Base-by-base conservation (phyloP, 2,113 vertebrate genomes). In the Etheostoma spectabile region DNA sequence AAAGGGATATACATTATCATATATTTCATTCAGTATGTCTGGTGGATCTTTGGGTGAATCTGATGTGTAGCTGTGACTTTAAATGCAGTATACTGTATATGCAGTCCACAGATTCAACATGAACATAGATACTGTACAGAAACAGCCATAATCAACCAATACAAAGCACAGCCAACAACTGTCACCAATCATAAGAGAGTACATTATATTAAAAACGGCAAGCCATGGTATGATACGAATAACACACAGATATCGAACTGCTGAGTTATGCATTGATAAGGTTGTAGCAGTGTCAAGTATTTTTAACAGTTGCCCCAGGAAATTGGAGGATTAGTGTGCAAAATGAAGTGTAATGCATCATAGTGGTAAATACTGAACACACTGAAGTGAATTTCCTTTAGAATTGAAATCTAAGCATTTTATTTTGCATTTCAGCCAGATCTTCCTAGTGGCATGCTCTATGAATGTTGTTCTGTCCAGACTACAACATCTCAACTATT, bases 21-120 rank as follows among this genome's bases (percentile, higher is more conserved):
- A 15, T 62, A 45, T 82, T 72, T 71, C 67, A 83, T 88, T 76
- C 72, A 55, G 1, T 16, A 3, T 49, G 66, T 66, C 63, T 80
- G 69, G 59, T 73, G 55, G 69, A 16, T 14, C 42, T 62, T 56
- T 56, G 1, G 46, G 24, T 70, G n/a, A 74, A 52, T 53, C 27
- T 49, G 11, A 65, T 79, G 67, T 77, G 55, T 67, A 35, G 61
- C 30, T 65, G 48, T 18, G 69, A 51, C 21, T 42, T 53, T 11
- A 24, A 21, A 22, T 55, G 10, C 1, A 56, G 13, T 15, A 61
- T 33, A 46, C 30, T 30, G 16, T 59, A 30, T 27, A 60, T 22
- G 46, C 19, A 70, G 38, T 70, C 22, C 8, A 72, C 38, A 73
- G 46, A 55, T 48, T 42, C 3, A 79, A 49, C 61, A 51, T 30